Percentiles rank a stretch among this genome's conserved stretches.
Evolutionary conservation across 2,797 vertebrate species (phyloP).

Genomic region (Sebastes steindachneri): DNA sequence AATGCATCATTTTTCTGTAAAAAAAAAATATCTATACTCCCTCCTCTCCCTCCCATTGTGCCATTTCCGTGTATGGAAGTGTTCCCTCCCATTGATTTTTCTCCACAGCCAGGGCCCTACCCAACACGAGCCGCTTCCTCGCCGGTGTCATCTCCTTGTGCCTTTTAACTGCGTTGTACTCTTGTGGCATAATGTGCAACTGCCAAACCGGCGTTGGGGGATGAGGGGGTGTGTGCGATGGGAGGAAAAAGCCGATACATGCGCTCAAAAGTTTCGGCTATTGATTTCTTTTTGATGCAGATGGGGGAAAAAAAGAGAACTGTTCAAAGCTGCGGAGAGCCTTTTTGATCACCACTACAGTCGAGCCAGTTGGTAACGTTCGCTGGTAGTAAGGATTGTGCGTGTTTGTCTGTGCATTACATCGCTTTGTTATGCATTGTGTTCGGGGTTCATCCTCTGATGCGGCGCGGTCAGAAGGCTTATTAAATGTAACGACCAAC

Average conservation of each 20-base stretch:
- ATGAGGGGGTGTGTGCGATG: not conserved
- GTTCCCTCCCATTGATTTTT: conserved; percentile 83
- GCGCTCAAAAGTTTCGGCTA: conserved; percentile 80
- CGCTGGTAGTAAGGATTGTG: conserved; percentile 35
- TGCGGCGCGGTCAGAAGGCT: conserved; percentile 38
- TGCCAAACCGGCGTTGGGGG: conserved; percentile 62
- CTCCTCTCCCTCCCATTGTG: conserved; percentile 74
- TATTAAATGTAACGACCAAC: conserved; percentile 52
- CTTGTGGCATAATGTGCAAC: conserved; percentile 78
- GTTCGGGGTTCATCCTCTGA: conserved; percentile 37
- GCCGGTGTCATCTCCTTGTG: conserved; percentile 81
- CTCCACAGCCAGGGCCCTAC: conserved; percentile 77
- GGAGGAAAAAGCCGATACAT: conserved; percentile 71
- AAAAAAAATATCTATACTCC: conserved; percentile 65
- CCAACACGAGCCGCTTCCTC: conserved; percentile 73
- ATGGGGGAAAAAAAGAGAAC: conserved; percentile 57
- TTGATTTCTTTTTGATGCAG: conserved; percentile 86
- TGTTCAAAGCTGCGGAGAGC: conserved; percentile 77
- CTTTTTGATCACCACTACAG: conserved; percentile 79
- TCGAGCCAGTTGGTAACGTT: conserved; percentile 60
- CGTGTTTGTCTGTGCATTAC: conserved; percentile 25
- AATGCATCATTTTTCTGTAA: conserved; percentile 78
- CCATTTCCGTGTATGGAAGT: conserved; percentile 75
- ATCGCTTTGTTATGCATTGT: conserved; percentile 64
- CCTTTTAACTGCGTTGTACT: conserved; percentile 83